Evolutionary conservation across 2,888 invertebrate genomes (phyloP).

Genomic region (Trissoscelio sp.): DNA sequence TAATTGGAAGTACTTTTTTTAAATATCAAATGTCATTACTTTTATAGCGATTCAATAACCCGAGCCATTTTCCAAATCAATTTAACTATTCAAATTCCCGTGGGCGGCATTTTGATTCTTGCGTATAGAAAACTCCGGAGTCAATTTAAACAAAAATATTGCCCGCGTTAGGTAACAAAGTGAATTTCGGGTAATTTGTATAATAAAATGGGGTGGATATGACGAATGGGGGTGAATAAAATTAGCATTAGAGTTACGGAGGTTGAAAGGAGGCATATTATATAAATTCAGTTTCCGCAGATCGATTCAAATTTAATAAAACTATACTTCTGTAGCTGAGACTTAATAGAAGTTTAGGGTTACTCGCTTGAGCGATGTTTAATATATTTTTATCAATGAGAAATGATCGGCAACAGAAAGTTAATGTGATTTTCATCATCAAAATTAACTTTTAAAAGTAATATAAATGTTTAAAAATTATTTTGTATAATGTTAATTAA

Average conservation of each 20-base stretch:
- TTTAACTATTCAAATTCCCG: slow-evolving; percentile 22
- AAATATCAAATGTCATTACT: slow-evolving; percentile 16
- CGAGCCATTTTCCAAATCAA: slow-evolving; percentile 29
- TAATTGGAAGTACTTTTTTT: slow-evolving; percentile 18
- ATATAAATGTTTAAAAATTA: too few species aligned
- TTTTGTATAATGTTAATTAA: too few species aligned
- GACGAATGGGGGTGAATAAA: slow-evolving; percentile 64
- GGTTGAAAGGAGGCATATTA: slow-evolving; percentile 32
- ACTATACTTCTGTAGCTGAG: slow-evolving; percentile 23
- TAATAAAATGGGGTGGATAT: slow-evolving; percentile 63
- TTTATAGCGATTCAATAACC: slow-evolving; percentile 21
- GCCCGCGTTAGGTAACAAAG: slow-evolving; percentile 35
- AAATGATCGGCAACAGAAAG: too few species aligned
- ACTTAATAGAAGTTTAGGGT: slow-evolving; percentile 49
- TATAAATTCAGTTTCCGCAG: slow-evolving; percentile 52
- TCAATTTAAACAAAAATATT: slow-evolving; percentile 63
- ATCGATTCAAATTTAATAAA: slow-evolving; percentile 56
- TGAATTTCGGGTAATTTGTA: slow-evolving; percentile 57
- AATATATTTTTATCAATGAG: too few species aligned
- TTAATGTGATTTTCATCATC: too few species aligned
- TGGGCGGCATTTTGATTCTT: slow-evolving; percentile 27
- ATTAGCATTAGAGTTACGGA: slow-evolving; percentile 55
- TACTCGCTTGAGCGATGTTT: slow-evolving; percentile 15
- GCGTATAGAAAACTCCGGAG: slow-evolving; percentile 11
- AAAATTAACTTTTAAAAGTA: too few species aligned